Percentiles rank a stretch among this genome's conserved stretches.
Evolutionary conservation across 2,797 vertebrate species (phyloP).

Genomic region (Urocyon cinereoargenteus): DNA sequence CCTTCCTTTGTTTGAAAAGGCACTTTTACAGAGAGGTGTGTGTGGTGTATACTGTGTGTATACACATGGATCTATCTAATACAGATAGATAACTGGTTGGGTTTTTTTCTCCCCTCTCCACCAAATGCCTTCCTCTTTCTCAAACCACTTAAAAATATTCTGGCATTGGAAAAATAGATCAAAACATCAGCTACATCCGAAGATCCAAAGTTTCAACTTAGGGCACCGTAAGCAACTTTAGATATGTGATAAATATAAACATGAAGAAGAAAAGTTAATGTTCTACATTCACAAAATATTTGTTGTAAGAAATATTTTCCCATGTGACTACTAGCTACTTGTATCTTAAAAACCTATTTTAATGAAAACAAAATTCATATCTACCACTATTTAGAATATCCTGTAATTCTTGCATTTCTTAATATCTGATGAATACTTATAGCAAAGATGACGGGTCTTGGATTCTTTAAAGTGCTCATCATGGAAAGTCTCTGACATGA

Average conservation of each 20-base stretch:
- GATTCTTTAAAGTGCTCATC: slow-evolving; percentile 32
- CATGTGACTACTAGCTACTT: background rate
- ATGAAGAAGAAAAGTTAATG: slow-evolving; percentile 28
- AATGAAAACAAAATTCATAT: slow-evolving; percentile 25
- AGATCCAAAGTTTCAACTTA: slow-evolving; percentile 68
- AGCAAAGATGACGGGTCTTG: background rate
- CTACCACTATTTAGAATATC: slow-evolving; percentile 40
- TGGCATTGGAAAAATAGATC: slow-evolving; percentile 71
- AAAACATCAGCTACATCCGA: slow-evolving; percentile 61
- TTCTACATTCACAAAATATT: slow-evolving; percentile 32
- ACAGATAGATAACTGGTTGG: slow-evolving; percentile 7
- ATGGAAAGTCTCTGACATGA: background rate
- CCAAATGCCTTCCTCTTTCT: slow-evolving; percentile 73
- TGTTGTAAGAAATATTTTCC: background rate
- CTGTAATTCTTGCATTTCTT: slow-evolving; percentile 2
- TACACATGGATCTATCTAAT: slow-evolving; percentile 28
- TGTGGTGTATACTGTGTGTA: background rate
- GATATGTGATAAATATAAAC: slow-evolving; percentile 46
- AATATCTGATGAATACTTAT: background rate
- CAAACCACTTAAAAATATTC: slow-evolving; percentile 71
- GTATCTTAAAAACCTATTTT: slow-evolving; percentile 34
- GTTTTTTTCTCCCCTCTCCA: slow-evolving; percentile 47
- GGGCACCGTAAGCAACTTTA: slow-evolving; percentile 60
- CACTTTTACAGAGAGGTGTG: slow-evolving; percentile 70
- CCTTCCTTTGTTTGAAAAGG: slow-evolving; percentile 74